These are phyloP conservation scores for Deroptyus accipitrinus DNA, from an alignment of 2,113 vertebrate species.

Conservation along the genomic window DNA sequence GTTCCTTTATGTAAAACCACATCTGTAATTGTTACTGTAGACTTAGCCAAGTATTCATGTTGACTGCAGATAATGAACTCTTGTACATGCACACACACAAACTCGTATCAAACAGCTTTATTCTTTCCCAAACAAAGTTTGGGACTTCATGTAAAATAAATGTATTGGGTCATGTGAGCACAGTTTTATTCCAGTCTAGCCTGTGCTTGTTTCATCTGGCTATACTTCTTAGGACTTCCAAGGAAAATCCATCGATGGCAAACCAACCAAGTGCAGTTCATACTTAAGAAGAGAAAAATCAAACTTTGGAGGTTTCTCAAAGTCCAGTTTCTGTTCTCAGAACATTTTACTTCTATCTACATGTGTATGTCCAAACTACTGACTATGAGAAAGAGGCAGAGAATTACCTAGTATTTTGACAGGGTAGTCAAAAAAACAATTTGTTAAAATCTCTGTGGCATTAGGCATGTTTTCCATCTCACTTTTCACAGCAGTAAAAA, in stretches of 20 bases:
- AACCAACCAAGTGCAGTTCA: neutral
- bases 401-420: neutral
- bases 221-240: neutral
- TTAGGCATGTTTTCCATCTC: neutral
- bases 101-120: slow-evolving; percentile 13
- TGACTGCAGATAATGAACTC: slow-evolving; percentile 54
- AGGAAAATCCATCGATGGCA: neutral
- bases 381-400: neutral
- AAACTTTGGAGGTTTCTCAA: neutral
- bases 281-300: neutral
- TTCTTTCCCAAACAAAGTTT: slow-evolving; percentile 61
- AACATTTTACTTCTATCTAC: neutral
- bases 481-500: neutral
- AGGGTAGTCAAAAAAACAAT: neutral
- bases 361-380: neutral
- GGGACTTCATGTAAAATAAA: slow-evolving; percentile 63
- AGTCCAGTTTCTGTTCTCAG: neutral
- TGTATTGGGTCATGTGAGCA: slow-evolving; percentile 11
- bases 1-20: slow-evolving; percentile 48
- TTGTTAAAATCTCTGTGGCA: neutral
- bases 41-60: slow-evolving; percentile 26
- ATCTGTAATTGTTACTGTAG: slow-evolving; percentile 51
- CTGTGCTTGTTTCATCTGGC: slow-evolving; percentile 39
- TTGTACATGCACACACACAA: neutral
- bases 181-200: slow-evolving; percentile 28